These are phyloP conservation scores for Subanguina moxae DNA, from an alignment of 1,140 invertebrate species.

Conservation along the genomic window DNA sequence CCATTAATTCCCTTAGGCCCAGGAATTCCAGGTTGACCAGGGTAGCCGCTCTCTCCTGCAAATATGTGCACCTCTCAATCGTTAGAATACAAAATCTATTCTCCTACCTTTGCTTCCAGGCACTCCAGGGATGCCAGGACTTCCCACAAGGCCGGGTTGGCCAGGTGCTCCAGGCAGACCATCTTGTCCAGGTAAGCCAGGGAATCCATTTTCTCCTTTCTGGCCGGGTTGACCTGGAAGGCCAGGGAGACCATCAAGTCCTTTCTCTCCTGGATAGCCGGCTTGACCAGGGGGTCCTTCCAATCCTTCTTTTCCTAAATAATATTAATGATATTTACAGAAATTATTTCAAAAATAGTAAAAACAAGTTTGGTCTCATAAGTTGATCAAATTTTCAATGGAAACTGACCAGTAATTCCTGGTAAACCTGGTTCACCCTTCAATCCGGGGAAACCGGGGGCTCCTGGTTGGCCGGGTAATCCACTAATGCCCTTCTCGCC, in stretches of 20 bases:
- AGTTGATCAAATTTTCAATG: conserved; percentile 5
- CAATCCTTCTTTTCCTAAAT: conserved; percentile 25
- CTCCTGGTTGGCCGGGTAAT: conserved; percentile 46
- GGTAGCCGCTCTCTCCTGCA: conserved; percentile 22
- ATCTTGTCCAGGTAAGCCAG: conserved; percentile 60
- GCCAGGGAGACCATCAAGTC: conserved; percentile 24
- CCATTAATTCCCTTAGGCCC: conserved; percentile 62
- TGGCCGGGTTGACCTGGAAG: conserved; percentile 31
- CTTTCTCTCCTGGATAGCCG: conserved; percentile 27
- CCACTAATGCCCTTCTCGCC: conserved; percentile 52
- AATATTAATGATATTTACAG: neutral
- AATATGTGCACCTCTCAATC: too few species aligned
- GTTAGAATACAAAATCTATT: too few species aligned
- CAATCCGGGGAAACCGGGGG: conserved; percentile 45
- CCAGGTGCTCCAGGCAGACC: conserved; percentile 54
- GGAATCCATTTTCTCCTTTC: conserved; percentile 52
- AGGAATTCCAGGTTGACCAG: conserved; percentile 27
- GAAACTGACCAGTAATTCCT: conserved; percentile 39
- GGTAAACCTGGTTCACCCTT: conserved; percentile 51
- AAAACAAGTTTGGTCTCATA: neutral
- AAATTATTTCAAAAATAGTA: conserved; percentile 1
- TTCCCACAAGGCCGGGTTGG: conserved; percentile 43
- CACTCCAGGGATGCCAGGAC: conserved; percentile 20
- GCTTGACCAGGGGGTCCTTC: conserved; percentile 33
- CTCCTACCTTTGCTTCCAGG: neutral